These are phyloP conservation scores for Argopecten irradians DNA, from an alignment of 1,140 invertebrate genomes.

Conservation along the genomic window DNA sequence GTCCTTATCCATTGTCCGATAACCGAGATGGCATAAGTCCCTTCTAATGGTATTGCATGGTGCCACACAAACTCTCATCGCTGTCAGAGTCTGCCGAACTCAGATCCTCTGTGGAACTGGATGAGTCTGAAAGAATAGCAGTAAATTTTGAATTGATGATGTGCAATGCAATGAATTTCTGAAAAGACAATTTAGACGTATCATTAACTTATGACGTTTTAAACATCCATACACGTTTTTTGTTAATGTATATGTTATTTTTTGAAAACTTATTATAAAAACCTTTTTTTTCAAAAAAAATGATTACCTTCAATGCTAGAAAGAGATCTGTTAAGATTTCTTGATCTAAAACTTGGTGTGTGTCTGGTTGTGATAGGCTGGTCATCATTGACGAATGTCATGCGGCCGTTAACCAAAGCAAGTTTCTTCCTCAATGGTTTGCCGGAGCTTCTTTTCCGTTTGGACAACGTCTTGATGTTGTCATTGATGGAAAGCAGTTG, in stretches of 20 bases:
- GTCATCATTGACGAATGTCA: background rate
- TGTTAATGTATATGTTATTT: too few species aligned
- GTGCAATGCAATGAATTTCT: background rate
- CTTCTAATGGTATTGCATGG: background rate
- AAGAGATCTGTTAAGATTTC: conserved; percentile 24
- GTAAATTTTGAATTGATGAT: background rate
- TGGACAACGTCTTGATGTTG: conserved; percentile 47
- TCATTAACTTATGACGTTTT: background rate
- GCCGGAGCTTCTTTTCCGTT: background rate
- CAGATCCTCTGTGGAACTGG: conserved; percentile 35
- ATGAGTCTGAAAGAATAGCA: conserved; percentile 10
- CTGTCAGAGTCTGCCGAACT: conserved; percentile 23
- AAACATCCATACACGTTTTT: too few species aligned
- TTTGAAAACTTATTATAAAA: background rate
- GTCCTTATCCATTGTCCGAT: background rate
- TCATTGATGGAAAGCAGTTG: conserved; percentile 53
- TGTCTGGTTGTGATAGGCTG: background rate
- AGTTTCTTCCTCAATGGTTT: background rate
- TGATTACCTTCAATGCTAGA: conserved; percentile 27
- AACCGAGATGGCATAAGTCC: background rate
- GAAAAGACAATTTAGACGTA: background rate
- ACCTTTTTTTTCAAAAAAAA: background rate
- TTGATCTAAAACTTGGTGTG: background rate
- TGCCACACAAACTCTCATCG: conserved; percentile 22
- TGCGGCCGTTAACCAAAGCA: background rate